Percentiles rank a stretch among this genome's conserved stretches.
Conservation (phyloP, 35 echinoderm and acorn worm genomes). For the Patiria miniata region DNA sequence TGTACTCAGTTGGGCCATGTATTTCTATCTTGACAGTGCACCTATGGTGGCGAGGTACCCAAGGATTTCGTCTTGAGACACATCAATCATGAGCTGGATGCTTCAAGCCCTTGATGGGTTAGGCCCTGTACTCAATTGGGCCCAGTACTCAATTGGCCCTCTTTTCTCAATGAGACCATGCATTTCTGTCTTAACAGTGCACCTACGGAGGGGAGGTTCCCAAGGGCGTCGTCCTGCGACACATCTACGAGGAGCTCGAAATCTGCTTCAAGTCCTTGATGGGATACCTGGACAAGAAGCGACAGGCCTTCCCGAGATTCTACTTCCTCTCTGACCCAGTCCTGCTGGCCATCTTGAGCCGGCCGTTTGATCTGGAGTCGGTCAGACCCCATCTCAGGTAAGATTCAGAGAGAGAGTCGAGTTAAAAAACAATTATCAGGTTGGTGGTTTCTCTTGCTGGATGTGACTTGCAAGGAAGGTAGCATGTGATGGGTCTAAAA, state of each 20-base stretch:
- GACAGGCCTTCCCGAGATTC: slow-evolving; percentile 93
- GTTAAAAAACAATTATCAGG: too few relatives aligned
- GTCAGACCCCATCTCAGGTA: slow-evolving; percentile 93
- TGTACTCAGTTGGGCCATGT: too few relatives aligned
- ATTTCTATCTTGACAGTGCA: slow-evolving; percentile 52
- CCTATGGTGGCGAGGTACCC: slow-evolving; percentile 88
- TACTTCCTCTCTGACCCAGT: slow-evolving; percentile 98
- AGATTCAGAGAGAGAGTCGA: not conserved
- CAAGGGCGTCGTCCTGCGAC: slow-evolving; percentile 80
- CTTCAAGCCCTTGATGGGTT: slow-evolving; percentile 73
- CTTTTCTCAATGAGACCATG: too few relatives aligned
- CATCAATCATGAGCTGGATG: slow-evolving; percentile 95
- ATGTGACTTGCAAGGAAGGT: too few relatives aligned
- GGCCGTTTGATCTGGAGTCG: slow-evolving; percentile 91
- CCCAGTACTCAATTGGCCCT: too few relatives aligned
- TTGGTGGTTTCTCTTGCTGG: too few relatives aligned
- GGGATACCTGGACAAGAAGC: slow-evolving; percentile 96
- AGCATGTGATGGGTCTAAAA: too few relatives aligned
- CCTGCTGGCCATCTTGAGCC: slow-evolving; percentile 82
- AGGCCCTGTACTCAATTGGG: too few relatives aligned
- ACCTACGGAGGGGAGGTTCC: slow-evolving; percentile 89
- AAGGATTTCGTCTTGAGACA: slow-evolving; percentile 85
- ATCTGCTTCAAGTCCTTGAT: slow-evolving; percentile 96
- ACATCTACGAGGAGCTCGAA: slow-evolving; percentile 94
- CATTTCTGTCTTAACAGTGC: slow-evolving; percentile 46